Evolutionary conservation across 2,113 vertebrate genomes (phyloP), one percentile per base, ranked within the genome.

Genomic region (Bos indicus): DNA sequence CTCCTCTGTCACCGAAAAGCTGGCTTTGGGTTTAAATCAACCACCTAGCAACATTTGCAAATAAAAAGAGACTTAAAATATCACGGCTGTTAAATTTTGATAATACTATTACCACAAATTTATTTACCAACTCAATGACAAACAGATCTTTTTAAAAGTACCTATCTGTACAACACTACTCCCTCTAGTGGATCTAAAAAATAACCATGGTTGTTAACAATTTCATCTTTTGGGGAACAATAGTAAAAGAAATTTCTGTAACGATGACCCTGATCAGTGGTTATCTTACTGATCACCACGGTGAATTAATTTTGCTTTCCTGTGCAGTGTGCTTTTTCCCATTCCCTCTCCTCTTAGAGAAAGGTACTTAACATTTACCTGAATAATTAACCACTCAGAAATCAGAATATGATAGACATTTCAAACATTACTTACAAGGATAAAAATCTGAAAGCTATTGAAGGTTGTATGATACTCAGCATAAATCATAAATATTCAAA

Each of bases 171-270:
- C 88, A 81, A 86, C 36, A 1, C 54, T 60, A 81, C 98, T 98
- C 98, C 97, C 98, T 98, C 98, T 98, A 98, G 98, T 78, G 98
- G 98, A 96, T 71, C 88, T 87, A 83, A 89, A 88, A 81, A 48
- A 36, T 52, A 89, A 94, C 23, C 8, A 80, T 21, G 14, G 21
- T 74, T 0, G 1, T 7, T 23, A 87, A 89, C 1, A 0, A 56
- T 86, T 93, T 92, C 0, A 2, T 67, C 91, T 95, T 88, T 92
- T 60, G 54, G 52, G 77, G 51, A 59, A 92, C 33, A 97, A 95
- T 0, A 40, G 36, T 77, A 87, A 93, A 85, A 59, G 91, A 91
- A 90, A 97, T 90, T 67, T 64, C 26, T 56, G 9, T 84, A 88
- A 62, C 40, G 89, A 91, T 95, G 62, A 28, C 51, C 36, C 52